phyloP scores from a whole-genome alignment of 2,797 vertebrate species.

The Mallotus villosus region DNA sequence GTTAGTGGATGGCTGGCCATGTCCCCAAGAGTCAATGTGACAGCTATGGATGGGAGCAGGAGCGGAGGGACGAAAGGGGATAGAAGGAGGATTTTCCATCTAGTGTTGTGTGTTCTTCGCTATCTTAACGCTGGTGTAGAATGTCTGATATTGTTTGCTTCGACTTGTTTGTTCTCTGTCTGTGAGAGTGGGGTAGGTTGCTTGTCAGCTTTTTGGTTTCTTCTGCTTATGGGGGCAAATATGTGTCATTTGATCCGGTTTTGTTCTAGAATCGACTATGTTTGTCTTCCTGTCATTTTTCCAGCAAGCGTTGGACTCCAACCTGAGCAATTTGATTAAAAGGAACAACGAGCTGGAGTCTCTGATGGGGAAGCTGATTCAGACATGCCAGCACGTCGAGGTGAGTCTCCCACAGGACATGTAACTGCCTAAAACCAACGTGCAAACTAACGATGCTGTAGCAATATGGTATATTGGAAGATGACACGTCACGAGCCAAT shows the following conservation, averaged over 20 bases:
- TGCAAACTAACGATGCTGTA: background rate
- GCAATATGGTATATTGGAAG: no score
- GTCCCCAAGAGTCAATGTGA: conserved; percentile 3
- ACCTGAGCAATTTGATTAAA: conserved; percentile 90
- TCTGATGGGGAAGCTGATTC: conserved; percentile 93
- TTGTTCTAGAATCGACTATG: background rate
- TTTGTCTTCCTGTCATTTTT: conserved; percentile 37
- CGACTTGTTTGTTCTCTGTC: conserved; percentile 14
- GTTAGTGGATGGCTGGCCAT: conserved; percentile 45
- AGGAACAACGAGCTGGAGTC: conserved; percentile 95
- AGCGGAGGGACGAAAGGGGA: background rate
- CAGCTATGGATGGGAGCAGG: background rate
- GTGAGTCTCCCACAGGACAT: conserved; percentile 72
- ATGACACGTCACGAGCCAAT: no score
- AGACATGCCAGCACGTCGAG: conserved; percentile 96
- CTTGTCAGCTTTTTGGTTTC: background rate
- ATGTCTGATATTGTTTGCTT: background rate
- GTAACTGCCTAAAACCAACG: background rate
- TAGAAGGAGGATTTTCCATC: background rate
- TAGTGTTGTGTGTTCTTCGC: background rate
- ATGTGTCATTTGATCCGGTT: background rate
- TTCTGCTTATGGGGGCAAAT: background rate
- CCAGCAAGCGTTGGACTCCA: conserved; percentile 93
- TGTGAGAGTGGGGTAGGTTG: conserved; percentile 7
- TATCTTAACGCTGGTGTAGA: background rate